Percentiles rank a stretch among this genome's conserved stretches.
These are phyloP conservation scores for Camptogramma bilineatum DNA, from an alignment of 2,888 invertebrate genomes.

Conservation along the genomic window DNA sequence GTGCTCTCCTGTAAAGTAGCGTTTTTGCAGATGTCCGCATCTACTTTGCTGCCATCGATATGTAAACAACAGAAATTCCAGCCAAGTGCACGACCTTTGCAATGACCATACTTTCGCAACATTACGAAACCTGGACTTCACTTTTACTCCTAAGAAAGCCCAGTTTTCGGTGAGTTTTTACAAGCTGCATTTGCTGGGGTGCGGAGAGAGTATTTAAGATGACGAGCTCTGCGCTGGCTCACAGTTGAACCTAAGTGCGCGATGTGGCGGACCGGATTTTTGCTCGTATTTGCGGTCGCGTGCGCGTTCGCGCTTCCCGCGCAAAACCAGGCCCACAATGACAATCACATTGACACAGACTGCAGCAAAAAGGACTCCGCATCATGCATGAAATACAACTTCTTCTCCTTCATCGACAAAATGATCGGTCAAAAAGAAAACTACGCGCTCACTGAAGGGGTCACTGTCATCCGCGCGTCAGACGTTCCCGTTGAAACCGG, in stretches of 20 bases:
- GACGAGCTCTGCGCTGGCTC: constrained; percentile 62
- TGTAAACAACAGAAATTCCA: constrained; percentile 34
- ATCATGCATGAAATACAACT: constrained; percentile 94
- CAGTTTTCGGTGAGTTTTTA: constrained; percentile 70
- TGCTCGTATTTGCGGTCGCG: constrained; percentile 77
- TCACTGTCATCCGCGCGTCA: constrained; percentile 91
- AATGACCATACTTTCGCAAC: constrained; percentile 71
- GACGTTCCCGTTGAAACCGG: constrained; percentile 90
- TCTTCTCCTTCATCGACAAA: constrained; percentile 94
- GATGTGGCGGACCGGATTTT: constrained; percentile 73
- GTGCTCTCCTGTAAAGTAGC: too few species aligned
- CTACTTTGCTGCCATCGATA: too few species aligned
- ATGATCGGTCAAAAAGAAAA: constrained; percentile 92
- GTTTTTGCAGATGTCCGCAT: too few species aligned
- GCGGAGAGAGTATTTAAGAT: constrained; percentile 75
- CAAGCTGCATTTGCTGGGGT: constrained; percentile 58
- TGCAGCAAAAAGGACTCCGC: constrained; percentile 93
- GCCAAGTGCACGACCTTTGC: constrained; percentile 64
- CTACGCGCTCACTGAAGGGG: constrained; percentile 92
- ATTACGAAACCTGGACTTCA: constrained; percentile 80
- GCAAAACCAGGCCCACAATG: constrained; percentile 89
- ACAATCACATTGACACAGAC: constrained; percentile 92
- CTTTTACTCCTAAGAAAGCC: constrained; percentile 84
- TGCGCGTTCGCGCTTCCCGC: constrained; percentile 89
- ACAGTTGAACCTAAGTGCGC: constrained; percentile 70